phyloP scores from a whole-genome alignment of 1,140 invertebrate species.

The Phthorimaea operculella region DNA sequence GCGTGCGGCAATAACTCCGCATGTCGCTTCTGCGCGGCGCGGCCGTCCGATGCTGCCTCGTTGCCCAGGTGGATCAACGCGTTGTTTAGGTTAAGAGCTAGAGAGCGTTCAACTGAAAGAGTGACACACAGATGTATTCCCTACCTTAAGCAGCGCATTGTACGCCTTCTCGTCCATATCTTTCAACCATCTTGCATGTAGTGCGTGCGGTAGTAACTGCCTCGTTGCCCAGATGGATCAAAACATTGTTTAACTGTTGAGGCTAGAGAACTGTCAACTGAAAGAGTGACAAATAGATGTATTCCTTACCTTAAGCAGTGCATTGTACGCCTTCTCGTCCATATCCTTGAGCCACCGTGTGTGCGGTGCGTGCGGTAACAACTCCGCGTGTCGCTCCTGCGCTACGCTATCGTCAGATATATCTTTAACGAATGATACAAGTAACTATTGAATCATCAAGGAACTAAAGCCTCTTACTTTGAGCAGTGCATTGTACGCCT shows the following conservation, averaged over 20 bases:
- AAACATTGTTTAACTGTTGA: slow-evolving; percentile 93
- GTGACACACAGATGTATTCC: no score
- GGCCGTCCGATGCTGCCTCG: slow-evolving; percentile 64
- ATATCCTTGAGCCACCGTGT: no score
- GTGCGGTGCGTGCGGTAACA: no score
- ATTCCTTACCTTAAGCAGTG: slow-evolving; percentile 75
- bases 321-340: slow-evolving; percentile 83
- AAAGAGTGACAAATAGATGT: no score
- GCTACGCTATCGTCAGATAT: no score
- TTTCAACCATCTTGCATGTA: slow-evolving; percentile 93
- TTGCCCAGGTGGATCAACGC: slow-evolving; percentile 88
- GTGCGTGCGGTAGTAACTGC: slow-evolving; percentile 86
- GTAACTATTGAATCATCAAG: no score
- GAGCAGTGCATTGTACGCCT: slow-evolving; percentile 81
- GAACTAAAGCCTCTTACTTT: slow-evolving; percentile 68
- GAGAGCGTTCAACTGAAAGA: slow-evolving; percentile 58
- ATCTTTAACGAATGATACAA: no score
- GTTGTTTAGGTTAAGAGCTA: slow-evolving; percentile 84
- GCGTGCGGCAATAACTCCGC: slow-evolving; percentile 85
- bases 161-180: slow-evolving; percentile 87
- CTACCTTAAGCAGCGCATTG: slow-evolving; percentile 75
- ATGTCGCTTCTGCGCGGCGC: slow-evolving; percentile 75
- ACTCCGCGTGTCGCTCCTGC: no score
- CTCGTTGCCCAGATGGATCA: slow-evolving; percentile 83
- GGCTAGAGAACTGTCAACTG: slow-evolving; percentile 67